phyloP scores from a whole-genome alignment of 2,797 vertebrate species.

The Loris lydekkerianus region DNA sequence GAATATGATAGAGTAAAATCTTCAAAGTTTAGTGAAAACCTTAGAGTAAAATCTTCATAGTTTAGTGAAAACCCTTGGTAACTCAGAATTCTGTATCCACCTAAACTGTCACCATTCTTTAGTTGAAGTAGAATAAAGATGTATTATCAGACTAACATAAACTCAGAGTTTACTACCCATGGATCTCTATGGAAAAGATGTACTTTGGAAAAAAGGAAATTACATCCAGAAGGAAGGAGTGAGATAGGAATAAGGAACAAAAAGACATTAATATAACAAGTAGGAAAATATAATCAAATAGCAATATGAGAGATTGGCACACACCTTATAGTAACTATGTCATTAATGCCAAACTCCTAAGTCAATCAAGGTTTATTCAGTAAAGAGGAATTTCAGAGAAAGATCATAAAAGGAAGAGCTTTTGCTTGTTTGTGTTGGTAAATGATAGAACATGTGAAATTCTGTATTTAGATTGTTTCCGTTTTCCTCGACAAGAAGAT shows the following conservation, averaged over 20 bases:
- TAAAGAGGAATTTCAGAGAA: background rate
- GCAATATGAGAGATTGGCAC: background rate
- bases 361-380: background rate
- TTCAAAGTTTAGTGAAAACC: too few species aligned
- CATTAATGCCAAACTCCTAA: background rate
- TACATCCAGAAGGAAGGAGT: background rate
- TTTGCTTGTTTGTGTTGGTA: background rate
- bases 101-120: slow-evolving; percentile 19
- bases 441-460: background rate
- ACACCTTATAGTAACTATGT: background rate
- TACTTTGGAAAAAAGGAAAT: background rate
- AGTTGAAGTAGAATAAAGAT: background rate
- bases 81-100: background rate
- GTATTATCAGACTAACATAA: background rate
- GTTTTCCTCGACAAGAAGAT: background rate
- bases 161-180: background rate
- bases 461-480: background rate
- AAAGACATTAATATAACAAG: background rate
- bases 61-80: background rate
- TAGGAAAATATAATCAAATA: background rate
- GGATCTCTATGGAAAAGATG: background rate
- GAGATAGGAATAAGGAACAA: background rate
- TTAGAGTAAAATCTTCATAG: background rate
- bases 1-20: background rate
- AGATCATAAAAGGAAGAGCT: slow-evolving; percentile 22